These are phyloP conservation scores for Psittacula derbiana DNA, from an alignment of 2,797 vertebrate species.

Conservation along the genomic window DNA sequence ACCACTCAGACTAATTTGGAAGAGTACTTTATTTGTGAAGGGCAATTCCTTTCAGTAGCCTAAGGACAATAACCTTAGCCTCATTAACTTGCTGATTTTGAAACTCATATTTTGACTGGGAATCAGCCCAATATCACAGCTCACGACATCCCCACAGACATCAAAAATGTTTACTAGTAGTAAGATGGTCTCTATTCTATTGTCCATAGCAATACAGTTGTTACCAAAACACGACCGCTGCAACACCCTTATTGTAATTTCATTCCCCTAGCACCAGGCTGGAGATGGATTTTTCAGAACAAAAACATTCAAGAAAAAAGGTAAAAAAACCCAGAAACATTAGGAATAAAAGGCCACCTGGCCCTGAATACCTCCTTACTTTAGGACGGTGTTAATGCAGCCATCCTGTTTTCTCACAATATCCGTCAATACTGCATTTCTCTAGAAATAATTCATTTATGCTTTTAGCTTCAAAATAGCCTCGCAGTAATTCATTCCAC, in stretches of 20 bases:
- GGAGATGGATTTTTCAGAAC: neutral
- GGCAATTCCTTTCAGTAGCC: neutral
- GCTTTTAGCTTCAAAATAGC: slow-evolving; percentile 7
- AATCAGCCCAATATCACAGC: neutral
- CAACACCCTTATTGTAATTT: neutral
- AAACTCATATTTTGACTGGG: neutral
- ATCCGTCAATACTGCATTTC: neutral
- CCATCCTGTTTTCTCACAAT: slow-evolving; percentile 6
- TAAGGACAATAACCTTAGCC: neutral
- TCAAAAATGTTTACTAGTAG: fast-evolving
- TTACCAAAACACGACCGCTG: neutral
- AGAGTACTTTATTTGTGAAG: neutral
- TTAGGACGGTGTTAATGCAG: neutral
- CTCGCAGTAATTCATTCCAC: slow-evolving; percentile 39
- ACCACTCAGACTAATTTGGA: neutral
- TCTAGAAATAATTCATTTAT: slow-evolving; percentile 45
- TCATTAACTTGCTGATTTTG: neutral
- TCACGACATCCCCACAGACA: neutral
- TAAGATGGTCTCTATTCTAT: neutral
- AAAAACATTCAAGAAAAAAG: neutral
- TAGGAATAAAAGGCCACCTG: neutral
- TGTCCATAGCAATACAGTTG: neutral
- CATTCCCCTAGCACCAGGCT: neutral
- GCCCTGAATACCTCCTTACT: neutral
- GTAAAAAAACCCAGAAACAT: neutral